Percentiles rank a stretch among this genome's conserved stretches.
These are phyloP conservation scores for Sminthurinus aureus DNA, from an alignment of 2,888 invertebrate species.

Conservation along the genomic window DNA sequence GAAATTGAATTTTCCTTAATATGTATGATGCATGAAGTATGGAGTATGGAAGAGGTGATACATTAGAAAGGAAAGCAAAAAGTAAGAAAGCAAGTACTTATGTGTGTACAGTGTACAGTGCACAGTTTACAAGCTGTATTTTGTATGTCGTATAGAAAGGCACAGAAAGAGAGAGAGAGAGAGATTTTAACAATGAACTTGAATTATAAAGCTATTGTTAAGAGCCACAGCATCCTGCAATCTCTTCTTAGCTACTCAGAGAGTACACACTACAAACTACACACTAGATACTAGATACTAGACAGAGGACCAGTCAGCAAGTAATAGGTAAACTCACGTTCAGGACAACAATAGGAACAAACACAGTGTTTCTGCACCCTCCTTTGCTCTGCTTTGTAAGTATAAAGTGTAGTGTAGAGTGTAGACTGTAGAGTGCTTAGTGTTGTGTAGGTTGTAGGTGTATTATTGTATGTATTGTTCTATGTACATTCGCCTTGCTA, in stretches of 20 bases:
- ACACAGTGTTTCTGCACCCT: background rate
- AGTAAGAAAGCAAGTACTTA: too few relatives aligned
- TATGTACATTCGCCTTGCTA: conserved; percentile 1
- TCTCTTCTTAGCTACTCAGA: background rate
- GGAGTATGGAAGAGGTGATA: too few relatives aligned
- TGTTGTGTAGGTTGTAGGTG: too few relatives aligned
- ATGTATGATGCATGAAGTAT: too few relatives aligned
- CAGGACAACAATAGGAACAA: background rate
- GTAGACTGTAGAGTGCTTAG: too few relatives aligned
- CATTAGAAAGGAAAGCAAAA: too few relatives aligned
- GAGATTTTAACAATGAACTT: background rate
- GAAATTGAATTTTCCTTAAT: background rate
- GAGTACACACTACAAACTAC: background rate
- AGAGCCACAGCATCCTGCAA: too few relatives aligned
- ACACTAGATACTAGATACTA: too few relatives aligned
- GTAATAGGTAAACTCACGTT: background rate
- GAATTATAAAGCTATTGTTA: background rate
- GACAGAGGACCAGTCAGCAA: background rate
- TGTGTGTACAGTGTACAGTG: background rate
- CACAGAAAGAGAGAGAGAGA: too few relatives aligned
- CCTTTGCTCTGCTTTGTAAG: background rate
- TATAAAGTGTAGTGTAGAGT: too few relatives aligned
- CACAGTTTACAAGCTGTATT: background rate
- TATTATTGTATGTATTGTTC: background rate
- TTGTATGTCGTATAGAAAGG: background rate